Evolutionary conservation across 2,888 invertebrate genomes (phyloP).

Genomic region (Agrochola macilenta): DNA sequence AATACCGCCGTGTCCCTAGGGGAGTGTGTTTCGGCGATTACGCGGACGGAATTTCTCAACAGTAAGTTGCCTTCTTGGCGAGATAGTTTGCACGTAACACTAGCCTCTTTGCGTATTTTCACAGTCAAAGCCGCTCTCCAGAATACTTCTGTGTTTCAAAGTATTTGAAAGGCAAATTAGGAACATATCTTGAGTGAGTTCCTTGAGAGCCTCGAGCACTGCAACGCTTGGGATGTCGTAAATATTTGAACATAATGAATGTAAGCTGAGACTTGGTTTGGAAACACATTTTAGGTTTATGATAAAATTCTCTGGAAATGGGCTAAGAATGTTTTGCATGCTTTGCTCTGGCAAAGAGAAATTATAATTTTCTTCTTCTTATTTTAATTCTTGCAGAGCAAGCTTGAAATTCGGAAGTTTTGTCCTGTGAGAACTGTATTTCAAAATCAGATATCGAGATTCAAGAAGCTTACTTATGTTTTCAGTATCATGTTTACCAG

Average conservation of each 20-base stretch:
- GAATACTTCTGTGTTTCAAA: conserved; percentile 87
- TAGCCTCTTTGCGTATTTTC: conserved; percentile 87
- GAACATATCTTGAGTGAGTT: conserved; percentile 82
- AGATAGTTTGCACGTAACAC: conserved; percentile 89
- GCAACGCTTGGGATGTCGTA: conserved; percentile 75
- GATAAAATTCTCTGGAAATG: conserved; percentile 58
- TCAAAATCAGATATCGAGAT: neutral
- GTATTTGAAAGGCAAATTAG: conserved; percentile 90
- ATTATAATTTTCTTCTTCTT: conserved; percentile 46
- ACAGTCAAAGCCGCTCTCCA: conserved; percentile 84
- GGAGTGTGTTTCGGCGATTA: conserved; percentile 89
- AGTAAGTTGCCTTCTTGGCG: conserved; percentile 82
- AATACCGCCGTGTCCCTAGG: conserved; percentile 81
- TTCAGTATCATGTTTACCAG: neutral
- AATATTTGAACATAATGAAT: conserved; percentile 84
- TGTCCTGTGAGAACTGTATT: neutral
- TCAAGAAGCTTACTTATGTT: neutral
- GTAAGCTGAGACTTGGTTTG: conserved; percentile 67
- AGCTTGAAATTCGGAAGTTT: neutral
- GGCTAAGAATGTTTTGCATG: conserved; percentile 47
- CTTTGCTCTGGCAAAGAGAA: conserved; percentile 33
- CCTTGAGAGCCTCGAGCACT: conserved; percentile 71
- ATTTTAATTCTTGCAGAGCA: conserved; percentile 9
- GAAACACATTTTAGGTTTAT: conserved; percentile 64
- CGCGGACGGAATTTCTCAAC: conserved; percentile 88